Conservation (phyloP, 2,888 invertebrate genomes). For the Chironomus tentans region DNA sequence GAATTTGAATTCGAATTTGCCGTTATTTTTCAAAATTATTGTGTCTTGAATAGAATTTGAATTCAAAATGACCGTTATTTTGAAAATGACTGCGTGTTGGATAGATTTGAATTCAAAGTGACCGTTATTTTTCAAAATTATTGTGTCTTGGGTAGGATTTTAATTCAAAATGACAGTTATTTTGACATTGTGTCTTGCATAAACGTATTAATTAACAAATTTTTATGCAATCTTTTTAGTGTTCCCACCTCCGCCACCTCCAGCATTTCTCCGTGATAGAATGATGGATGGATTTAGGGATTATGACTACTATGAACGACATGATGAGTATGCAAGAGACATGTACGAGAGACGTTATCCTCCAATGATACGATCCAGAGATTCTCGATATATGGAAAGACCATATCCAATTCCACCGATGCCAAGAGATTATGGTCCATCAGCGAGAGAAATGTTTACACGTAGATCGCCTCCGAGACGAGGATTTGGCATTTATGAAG, state of each 20-base stretch:
- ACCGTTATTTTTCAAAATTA: constrained; percentile 44
- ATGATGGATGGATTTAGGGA: constrained; percentile 83
- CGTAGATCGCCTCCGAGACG: constrained; percentile 58
- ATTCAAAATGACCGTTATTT: no score
- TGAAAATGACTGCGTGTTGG: no score
- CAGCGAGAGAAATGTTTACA: constrained; percentile 69
- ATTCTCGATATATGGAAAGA: constrained; percentile 70
- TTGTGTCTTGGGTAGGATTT: no score
- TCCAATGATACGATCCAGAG: constrained; percentile 42
- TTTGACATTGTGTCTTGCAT: no score
- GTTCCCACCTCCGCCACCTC: constrained; percentile 85
- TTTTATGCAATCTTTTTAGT: not conserved
- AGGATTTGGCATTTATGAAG: constrained; percentile 61
- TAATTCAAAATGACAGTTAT: no score
- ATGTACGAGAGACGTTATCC: constrained; percentile 72
- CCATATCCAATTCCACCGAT: constrained; percentile 59
- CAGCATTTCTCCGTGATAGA: constrained; percentile 81
- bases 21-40: constrained; percentile 38
- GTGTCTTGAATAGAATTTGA: no score
- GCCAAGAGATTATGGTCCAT: constrained; percentile 50
- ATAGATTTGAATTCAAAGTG: constrained; percentile 51
- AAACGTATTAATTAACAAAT: no score
- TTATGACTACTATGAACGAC: constrained; percentile 72
- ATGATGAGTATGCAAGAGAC: constrained; percentile 70
- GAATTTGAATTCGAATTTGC: constrained; percentile 54